A percentile compares a stretch with the other conserved stretches of the same genome.
These are phyloP conservation scores for Polymixis flavicincta DNA, from an alignment of 2,888 invertebrate genomes.

Conservation along the genomic window DNA sequence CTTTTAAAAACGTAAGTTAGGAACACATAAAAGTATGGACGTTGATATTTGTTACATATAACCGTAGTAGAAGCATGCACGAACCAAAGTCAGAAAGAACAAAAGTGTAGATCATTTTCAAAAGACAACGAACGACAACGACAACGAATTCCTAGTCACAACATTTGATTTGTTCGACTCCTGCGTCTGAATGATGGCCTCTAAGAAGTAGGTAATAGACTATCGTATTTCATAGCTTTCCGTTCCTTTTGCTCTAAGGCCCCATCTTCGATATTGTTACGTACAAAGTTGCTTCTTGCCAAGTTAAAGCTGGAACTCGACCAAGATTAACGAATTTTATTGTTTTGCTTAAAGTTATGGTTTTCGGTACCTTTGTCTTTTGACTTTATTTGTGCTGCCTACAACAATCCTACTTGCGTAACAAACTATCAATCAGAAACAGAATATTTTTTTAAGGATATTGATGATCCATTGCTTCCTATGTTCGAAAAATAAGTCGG, in stretches of 20 bases:
- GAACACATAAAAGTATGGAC: not conserved
- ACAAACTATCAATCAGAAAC: too few relatives aligned
- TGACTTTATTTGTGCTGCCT: not conserved
- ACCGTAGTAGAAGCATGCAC: not conserved
- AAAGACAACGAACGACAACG: too few relatives aligned
- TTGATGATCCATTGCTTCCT: too few relatives aligned
- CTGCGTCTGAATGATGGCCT: slow-evolving; percentile 16
- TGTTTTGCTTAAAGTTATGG: slow-evolving; percentile 22
- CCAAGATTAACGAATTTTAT: slow-evolving; percentile 48
- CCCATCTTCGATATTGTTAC: slow-evolving; percentile 24
- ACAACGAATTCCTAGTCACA: too few relatives aligned
- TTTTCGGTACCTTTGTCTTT: slow-evolving; percentile 2
- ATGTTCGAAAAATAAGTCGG: too few relatives aligned
- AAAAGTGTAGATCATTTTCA: not conserved
- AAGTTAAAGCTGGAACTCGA: slow-evolving; percentile 60
- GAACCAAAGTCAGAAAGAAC: not conserved
- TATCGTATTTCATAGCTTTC: slow-evolving; percentile 38
- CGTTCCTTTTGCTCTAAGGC: slow-evolving; percentile 32
- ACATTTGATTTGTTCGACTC: slow-evolving; percentile 30
- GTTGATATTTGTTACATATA: too few relatives aligned
- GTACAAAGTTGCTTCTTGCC: slow-evolving; percentile 46
- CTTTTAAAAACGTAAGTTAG: not conserved
- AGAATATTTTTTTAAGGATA: too few relatives aligned
- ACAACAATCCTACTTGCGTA: too few relatives aligned
- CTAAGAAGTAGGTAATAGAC: slow-evolving; percentile 34